phyloP scores from a whole-genome alignment of 1,140 invertebrate genomes.

The Cephus cinctus region DNA sequence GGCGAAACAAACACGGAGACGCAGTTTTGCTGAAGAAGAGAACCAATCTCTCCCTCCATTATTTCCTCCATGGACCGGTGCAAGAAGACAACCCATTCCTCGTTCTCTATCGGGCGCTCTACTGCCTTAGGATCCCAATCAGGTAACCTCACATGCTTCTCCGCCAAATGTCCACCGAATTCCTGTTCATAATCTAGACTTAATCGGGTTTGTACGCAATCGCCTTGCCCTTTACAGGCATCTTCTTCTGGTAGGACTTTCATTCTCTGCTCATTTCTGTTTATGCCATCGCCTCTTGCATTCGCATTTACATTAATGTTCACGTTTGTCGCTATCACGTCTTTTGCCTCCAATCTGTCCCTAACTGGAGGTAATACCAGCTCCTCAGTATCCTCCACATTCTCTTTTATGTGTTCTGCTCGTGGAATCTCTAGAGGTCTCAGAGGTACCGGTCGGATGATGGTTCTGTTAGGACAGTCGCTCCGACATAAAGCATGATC shows the following conservation, averaged over 20 bases:
- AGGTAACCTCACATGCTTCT: conserved; percentile 30
- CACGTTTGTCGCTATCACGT: neutral
- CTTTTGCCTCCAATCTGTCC: too few species aligned
- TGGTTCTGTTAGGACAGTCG: conserved; percentile 32
- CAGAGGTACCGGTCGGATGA: too few species aligned
- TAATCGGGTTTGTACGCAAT: conserved; percentile 29
- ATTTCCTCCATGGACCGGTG: conserved; percentile 66
- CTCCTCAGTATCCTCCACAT: too few species aligned
- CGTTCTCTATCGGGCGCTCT: conserved; percentile 71
- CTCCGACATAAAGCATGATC: conserved; percentile 29
- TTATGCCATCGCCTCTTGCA: conserved; percentile 17
- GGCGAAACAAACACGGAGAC: conserved; percentile 72
- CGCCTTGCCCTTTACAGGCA: conserved; percentile 12
- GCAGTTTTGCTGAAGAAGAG: conserved; percentile 70
- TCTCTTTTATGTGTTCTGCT: too few species aligned
- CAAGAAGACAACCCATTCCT: conserved; percentile 74
- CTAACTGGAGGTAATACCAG: too few species aligned
- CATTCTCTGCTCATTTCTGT: neutral
- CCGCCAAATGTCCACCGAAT: conserved; percentile 20
- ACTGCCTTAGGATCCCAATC: conserved; percentile 49
- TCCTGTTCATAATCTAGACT: conserved; percentile 38
- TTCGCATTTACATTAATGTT: conserved; percentile 8
- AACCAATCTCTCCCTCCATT: conserved; percentile 72
- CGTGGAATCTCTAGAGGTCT: too few species aligned
- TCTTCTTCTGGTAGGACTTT: neutral